phyloP scores from a whole-genome alignment of 2,797 vertebrate genomes.

The Sylvilagus floridanus region DNA sequence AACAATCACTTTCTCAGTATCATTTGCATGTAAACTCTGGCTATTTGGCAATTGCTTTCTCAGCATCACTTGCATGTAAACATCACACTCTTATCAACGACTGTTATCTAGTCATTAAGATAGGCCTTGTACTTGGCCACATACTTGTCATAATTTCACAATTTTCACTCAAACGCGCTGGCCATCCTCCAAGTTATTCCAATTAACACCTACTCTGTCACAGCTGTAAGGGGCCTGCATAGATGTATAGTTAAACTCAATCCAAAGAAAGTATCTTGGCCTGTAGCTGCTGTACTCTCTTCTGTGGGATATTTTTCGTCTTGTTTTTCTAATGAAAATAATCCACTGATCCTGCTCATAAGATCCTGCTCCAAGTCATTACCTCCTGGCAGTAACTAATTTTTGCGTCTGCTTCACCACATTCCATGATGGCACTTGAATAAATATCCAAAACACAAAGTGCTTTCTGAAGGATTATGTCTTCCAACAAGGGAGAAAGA shows the following conservation, averaged over 20 bases:
- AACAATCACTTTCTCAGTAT: conserved; percentile 50
- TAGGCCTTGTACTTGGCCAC: conserved; percentile 64
- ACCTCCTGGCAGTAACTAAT: conserved; percentile 85
- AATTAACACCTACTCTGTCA: conserved; percentile 76
- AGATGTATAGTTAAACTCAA: conserved; percentile 63
- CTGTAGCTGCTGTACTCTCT: conserved; percentile 43
- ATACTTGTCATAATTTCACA: conserved; percentile 61
- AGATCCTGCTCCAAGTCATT: conserved; percentile 81
- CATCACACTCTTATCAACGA: conserved; percentile 56
- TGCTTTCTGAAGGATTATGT: conserved; percentile 38
- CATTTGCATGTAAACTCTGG: conserved; percentile 57
- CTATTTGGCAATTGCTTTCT: conserved; percentile 39
- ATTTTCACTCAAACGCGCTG: conserved; percentile 70
- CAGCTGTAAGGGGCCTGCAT: conserved; percentile 44
- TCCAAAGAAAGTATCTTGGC: conserved; percentile 51
- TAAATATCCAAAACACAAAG: conserved; percentile 69
- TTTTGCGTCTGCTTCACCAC: conserved; percentile 85
- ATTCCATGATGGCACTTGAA: conserved; percentile 81
- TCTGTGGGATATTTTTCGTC: conserved; percentile 59
- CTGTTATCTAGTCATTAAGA: conserved; percentile 74
- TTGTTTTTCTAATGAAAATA: conserved; percentile 84
- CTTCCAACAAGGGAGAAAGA: background rate
- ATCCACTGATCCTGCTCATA: conserved; percentile 86
- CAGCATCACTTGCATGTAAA: conserved; percentile 59
- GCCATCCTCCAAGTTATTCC: conserved; percentile 77